Percentiles rank a stretch among this genome's conserved stretches.
These are phyloP conservation scores for Clarias pachynema DNA, from an alignment of 2,797 vertebrate genomes.

Conservation along the genomic window DNA sequence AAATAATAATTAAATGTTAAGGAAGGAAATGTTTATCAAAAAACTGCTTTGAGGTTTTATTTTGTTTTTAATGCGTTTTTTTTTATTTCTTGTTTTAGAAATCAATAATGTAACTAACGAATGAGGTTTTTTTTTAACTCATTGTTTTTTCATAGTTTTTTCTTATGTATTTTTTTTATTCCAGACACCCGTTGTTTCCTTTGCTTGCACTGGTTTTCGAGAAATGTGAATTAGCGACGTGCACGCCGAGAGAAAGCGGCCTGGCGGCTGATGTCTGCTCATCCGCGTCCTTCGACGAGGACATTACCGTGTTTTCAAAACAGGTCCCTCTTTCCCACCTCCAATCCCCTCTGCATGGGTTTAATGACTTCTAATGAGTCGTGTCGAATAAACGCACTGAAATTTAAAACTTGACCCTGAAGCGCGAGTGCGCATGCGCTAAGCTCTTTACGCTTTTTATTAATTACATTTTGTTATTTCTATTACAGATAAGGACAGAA, in stretches of 20 bases:
- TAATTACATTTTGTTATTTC: neutral
- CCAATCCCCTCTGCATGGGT: neutral
- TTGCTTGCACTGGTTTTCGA: constrained; percentile 94
- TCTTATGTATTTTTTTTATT: constrained; percentile 1
- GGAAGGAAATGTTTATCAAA: neutral
- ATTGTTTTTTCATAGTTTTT: neutral
- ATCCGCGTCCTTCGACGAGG: constrained; percentile 93
- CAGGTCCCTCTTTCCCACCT: constrained; percentile 74
- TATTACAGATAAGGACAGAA: constrained; percentile 73
- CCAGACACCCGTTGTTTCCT: constrained; percentile 91
- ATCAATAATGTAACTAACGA: neutral
- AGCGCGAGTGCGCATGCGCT: neutral
- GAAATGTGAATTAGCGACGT: constrained; percentile 95
- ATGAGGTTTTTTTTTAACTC: neutral
- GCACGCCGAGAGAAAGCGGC: constrained; percentile 87
- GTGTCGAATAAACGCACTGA: constrained; percentile 11
- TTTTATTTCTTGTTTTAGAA: neutral
- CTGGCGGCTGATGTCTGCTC: constrained; percentile 91
- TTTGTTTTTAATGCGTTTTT: neutral
- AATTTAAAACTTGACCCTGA: neutral
- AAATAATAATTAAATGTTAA: neutral
- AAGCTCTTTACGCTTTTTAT: neutral
- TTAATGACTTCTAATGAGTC: constrained; percentile 14
- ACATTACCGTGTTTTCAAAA: constrained; percentile 93
- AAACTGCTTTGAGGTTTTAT: neutral